A percentile compares a stretch with the other conserved stretches of the same genome.
phyloP scores from a whole-genome alignment of 2,797 vertebrate species.

The Sebastes hubbsi region DNA sequence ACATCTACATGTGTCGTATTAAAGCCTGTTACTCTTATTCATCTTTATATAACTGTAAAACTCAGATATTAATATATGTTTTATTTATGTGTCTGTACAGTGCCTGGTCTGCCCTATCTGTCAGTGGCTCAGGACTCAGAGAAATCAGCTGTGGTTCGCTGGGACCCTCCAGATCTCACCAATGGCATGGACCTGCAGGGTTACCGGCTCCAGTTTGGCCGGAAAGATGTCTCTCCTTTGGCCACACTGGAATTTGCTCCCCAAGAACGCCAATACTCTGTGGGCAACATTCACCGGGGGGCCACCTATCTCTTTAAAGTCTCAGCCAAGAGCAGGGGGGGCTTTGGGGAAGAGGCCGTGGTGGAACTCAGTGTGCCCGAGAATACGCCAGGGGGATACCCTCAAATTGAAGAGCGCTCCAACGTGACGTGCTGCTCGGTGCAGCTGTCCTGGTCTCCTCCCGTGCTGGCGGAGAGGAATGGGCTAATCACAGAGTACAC shows the following conservation, averaged over 20 bases:
- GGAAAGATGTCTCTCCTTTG: conserved; percentile 87
- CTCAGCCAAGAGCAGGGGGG: conserved; percentile 91
- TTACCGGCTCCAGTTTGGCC: conserved; percentile 95
- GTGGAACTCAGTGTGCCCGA: conserved; percentile 89
- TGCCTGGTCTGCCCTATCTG: conserved; percentile 91
- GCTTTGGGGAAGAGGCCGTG: conserved; percentile 91
- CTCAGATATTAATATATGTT: not conserved
- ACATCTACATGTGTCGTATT: not conserved
- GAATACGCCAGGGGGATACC: conserved; percentile 91
- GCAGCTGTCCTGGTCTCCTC: conserved; percentile 94
- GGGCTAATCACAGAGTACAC: conserved; percentile 94
- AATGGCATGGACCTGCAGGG: conserved; percentile 89
- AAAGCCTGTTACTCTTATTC: not conserved
- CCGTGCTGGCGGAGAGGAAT: conserved; percentile 92
- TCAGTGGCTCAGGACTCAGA: conserved; percentile 90
- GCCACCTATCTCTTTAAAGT: conserved; percentile 94
- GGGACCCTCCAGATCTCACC: conserved; percentile 86
- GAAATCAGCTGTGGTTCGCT: conserved; percentile 88
- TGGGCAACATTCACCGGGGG: conserved; percentile 89
- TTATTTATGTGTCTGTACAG: conserved; percentile 72
- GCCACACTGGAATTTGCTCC: conserved; percentile 91
- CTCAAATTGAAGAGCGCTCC: conserved; percentile 89
- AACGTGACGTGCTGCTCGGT: conserved; percentile 91
- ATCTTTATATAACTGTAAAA: not conserved
- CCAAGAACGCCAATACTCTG: conserved; percentile 85